A percentile compares a stretch with the other conserved stretches of the same genome.
Conservation (phyloP, 1,140 invertebrate genomes). For the Sitodiplosis mosellana region DNA sequence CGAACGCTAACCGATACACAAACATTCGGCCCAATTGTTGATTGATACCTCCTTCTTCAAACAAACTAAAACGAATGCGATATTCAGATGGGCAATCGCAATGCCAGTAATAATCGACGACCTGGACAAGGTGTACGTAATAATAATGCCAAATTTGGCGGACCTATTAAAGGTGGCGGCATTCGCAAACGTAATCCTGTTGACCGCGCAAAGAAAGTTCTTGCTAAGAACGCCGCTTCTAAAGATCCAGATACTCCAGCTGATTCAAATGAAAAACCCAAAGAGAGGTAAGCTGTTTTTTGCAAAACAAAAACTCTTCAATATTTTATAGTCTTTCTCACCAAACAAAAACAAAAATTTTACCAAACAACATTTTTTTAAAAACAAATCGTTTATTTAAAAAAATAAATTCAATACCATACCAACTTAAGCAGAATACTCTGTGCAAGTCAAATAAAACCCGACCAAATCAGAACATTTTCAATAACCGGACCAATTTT, state of each 20-base stretch:
- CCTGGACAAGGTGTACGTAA: conserved; percentile 24
- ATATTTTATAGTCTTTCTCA: background rate
- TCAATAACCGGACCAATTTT: no score
- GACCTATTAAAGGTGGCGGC: conserved; percentile 14
- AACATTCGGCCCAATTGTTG: background rate
- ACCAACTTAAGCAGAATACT: no score
- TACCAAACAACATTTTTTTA: background rate
- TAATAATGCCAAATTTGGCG: conserved; percentile 16
- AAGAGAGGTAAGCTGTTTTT: conserved; percentile 22
- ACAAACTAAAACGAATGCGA: background rate
- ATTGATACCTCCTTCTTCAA: background rate
- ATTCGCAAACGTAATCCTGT: conserved; percentile 27
- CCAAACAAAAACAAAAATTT: background rate
- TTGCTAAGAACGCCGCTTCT: conserved; percentile 23
- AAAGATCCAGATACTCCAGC: conserved; percentile 19
- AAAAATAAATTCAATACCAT: background rate
- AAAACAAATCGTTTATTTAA: background rate
- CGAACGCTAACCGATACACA: background rate
- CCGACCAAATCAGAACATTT: no score
- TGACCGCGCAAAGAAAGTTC: conserved; percentile 28
- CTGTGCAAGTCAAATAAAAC: no score
- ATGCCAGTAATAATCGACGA: conserved; percentile 4
- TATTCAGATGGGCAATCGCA: conserved; percentile 21
- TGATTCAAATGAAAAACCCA: conserved; percentile 15
- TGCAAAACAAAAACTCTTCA: background rate